Conservation (phyloP, 64 coral and sea anemone genomes). For the Actinia tenebrosa region DNA sequence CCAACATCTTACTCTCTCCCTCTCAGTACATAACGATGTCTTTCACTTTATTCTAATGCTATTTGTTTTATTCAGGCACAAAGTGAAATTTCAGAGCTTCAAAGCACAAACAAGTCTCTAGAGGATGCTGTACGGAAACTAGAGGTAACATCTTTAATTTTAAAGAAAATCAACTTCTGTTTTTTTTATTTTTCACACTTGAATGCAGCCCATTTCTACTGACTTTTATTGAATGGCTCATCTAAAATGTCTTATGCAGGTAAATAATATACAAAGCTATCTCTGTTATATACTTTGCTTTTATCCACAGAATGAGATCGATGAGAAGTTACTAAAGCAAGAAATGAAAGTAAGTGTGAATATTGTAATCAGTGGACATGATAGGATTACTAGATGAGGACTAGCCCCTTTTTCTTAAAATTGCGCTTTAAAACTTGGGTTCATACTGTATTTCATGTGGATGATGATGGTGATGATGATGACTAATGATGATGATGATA, state of each 20-base stretch:
- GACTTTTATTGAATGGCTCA: no score
- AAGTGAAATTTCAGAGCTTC: conserved; percentile 45
- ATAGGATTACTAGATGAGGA: no score
- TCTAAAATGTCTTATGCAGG: not conserved
- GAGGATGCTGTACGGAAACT: conserved; percentile 71
- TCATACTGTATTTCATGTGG: no score
- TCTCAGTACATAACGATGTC: not conserved
- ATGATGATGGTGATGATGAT: no score
- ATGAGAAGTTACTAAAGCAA: conserved; percentile 63
- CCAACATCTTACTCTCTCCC: not conserved
- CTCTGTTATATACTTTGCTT: not conserved
- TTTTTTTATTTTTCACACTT: not conserved
- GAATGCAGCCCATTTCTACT: no score
- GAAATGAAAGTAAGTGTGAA: conserved; percentile 57
- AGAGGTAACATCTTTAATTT: conserved; percentile 40
- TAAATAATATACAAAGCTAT: not conserved
- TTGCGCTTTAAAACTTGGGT: no score
- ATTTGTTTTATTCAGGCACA: not conserved
- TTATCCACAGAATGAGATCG: conserved; percentile 77
- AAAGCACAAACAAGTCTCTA: conserved; percentile 61
- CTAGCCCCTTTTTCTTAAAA: no score
- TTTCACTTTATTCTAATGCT: not conserved
- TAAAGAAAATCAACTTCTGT: no score
- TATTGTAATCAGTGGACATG: not conserved
- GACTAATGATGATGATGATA: not conserved